Evolutionary conservation across 2,797 vertebrate genomes (phyloP), one percentile per base, ranked within the genome.

Genomic region (Lateolabrax maculatus): DNA sequence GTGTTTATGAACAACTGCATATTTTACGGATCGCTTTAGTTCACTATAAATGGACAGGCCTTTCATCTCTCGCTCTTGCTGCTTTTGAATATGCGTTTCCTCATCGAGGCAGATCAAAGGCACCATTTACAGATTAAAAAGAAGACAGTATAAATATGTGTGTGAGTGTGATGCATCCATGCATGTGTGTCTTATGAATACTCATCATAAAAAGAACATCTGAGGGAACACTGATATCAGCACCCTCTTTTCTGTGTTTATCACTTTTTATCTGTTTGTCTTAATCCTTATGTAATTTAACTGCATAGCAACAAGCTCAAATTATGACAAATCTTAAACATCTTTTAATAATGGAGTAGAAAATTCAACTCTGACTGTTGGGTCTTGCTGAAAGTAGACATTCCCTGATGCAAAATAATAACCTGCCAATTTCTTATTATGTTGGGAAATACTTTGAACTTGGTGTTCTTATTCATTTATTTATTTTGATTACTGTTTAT

Each of bases 31-130:
- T 70, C 12, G 27, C 68, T 92, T 86, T 87, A 82, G 84, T 80
- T 90, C 77, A 11, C 83, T 25, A 55, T 93, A 92, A 93, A 89
- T 91, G 90, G 85, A 89, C 86, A 36, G 75, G 67, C 60, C 86
- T 91, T 93, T 90, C 77, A 90, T 92, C 85, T 90, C 64, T 51
- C 0, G 13, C 79, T 86, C 61, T 78, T 11, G 79, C 89, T 88
- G 80, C 81, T 71, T 85, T 87, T 88, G 83, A 93, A 90, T 85
- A 46, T 72, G 84, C 19, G 63, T 87, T 92, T 90, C 80, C 76
- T 82, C 89, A 85, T 91, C 43, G n/a, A 71, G 74, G 68, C 73
- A 87, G 87, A 94, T 94, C 91, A 93, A 93, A 93, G 88, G 71
- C 83, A 71, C 49, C 71, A 68, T 65, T 90, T 89, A 79, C 80